These are phyloP conservation scores for Galendromus occidentalis DNA, from an alignment of 1,140 invertebrate genomes.

Conservation along the genomic window DNA sequence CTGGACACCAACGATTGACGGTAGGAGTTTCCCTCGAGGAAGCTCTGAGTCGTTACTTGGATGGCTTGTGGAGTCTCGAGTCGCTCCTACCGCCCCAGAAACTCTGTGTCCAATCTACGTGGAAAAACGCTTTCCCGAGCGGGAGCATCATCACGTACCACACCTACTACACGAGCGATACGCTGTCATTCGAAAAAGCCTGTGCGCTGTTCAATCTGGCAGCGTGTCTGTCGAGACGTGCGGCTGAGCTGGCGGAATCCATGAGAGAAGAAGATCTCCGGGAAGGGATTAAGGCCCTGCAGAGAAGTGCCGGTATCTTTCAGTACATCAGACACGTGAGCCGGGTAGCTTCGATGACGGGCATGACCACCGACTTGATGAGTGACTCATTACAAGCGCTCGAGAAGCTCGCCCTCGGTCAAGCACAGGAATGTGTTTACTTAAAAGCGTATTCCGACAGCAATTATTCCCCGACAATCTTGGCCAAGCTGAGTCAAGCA, in stretches of 20 bases:
- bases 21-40: neutral
- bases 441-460: neutral
- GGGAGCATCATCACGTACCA: neutral
- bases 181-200: neutral
- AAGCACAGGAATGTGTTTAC: neutral
- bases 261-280: neutral
- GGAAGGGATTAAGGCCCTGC: neutral
- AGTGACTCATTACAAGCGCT: neutral
- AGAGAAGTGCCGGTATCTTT: neutral
- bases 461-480: neutral
- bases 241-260: neutral
- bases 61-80: neutral
- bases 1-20: neutral
- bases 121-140: neutral
- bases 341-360: neutral
- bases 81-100: neutral
- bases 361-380: neutral
- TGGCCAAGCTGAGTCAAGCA: neutral
- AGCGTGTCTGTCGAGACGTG: neutral
- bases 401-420: neutral
- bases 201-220: slow-evolving; percentile 7
- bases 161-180: neutral
- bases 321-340: slow-evolving; percentile 6
- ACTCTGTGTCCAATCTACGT: neutral
- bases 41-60: neutral